Base-by-base conservation (phyloP, 2,797 vertebrate species). In the Buphagus erythrorhynchus region DNA sequence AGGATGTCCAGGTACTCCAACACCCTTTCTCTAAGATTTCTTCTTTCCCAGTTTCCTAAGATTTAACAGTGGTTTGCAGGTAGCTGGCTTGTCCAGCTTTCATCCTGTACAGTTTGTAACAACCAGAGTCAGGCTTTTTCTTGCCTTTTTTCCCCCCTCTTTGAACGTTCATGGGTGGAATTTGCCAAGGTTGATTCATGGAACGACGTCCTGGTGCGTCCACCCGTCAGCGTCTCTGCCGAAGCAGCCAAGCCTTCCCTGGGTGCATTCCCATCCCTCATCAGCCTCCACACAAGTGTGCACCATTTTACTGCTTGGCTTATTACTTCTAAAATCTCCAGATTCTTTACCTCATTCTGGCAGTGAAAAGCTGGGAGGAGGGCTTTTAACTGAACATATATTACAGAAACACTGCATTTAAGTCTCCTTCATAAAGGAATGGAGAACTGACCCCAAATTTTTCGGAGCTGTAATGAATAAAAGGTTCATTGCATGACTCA, bases 341-440 rank as follows among this genome's bases (percentile, higher is more conserved):
- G 65, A 88, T 90, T 91, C 68, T 92, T 94, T 94, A 93, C 86
- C 83, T 97, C 96, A 94, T 93, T 93, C 88, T 94, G 88, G 90
- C 91, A 93, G 14, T 5, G 5, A 38, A 90, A 80, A 93, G 52
- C 78, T 91, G 85, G 82, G 90, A 95, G 93, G 87, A 95, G 65
- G 36, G 78, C 54, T 81, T 94, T 94, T 86, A 95, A 77, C 86
- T 93, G 90, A 95, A 61, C 66, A 68, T 90, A 35, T 58, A 72
- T 90, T 91, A 65, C 42, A 72, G 81, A 78, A 52, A 3, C 69
- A 91, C 62, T 81, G 36, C 75, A 58, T 84, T 88, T 62, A 84
- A 86, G 36, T 48, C 69, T 91, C 58, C 49, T 88, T 75, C 78
- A 55, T 68, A 66, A 22, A 69, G 63, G 66, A 84, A 77, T 18